phyloP scores from a whole-genome alignment of 2,113 vertebrate genomes.

The Forbesichthys agassizii region DNA sequence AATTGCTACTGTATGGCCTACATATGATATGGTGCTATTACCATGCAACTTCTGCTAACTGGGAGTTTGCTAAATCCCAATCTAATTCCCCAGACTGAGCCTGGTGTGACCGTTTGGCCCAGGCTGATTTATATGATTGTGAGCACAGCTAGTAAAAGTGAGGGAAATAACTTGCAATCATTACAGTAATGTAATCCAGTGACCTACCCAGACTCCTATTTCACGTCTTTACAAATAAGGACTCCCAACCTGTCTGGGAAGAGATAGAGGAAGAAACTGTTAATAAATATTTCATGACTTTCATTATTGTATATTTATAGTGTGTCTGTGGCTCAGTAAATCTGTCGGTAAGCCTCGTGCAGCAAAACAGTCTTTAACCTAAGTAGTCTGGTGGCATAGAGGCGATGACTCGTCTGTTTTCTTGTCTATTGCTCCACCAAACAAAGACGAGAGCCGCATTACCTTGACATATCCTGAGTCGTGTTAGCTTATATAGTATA shows the following conservation, averaged over 20 bases:
- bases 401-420: too few species aligned
- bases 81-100: too few species aligned
- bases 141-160: conserved; percentile 13
- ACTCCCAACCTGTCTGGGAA: conserved; percentile 47
- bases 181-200: conserved; percentile 39
- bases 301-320: conserved; percentile 63
- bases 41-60: too few species aligned
- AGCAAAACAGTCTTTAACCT: conserved; percentile 15
- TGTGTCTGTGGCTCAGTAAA: conserved; percentile 50
- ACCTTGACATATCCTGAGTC: too few species aligned
- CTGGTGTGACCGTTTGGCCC: conserved; percentile 28
- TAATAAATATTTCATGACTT: conserved; percentile 65
- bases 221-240: conserved; percentile 30
- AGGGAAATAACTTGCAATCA: conserved; percentile 31
- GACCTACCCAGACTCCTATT: conserved; percentile 23
- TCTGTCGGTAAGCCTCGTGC: conserved; percentile 19
- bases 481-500: too few species aligned
- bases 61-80: too few species aligned
- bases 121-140: too few species aligned
- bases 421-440: too few species aligned
- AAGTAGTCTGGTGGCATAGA: too few species aligned
- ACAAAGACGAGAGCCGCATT: too few species aligned
- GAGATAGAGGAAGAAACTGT: conserved; percentile 42
- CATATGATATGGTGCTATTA: too few species aligned
- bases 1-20: too few species aligned